Base-by-base conservation (phyloP, 2,888 invertebrate genomes). In the Callyntrura guangdongensis region DNA sequence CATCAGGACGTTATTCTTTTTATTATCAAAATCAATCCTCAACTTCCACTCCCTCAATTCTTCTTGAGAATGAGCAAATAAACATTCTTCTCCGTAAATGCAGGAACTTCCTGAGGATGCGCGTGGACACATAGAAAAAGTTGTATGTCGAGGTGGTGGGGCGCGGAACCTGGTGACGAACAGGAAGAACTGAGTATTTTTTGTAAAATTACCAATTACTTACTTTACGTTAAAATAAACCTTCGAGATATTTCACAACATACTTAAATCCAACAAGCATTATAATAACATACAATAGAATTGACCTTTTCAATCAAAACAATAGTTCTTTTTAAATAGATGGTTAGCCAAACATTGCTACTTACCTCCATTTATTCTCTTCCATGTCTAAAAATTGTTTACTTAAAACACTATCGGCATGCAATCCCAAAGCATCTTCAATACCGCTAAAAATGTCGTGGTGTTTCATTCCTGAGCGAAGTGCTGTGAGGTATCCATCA, bases 1-100 rank as follows among this genome's bases (percentile, higher is more conserved):
- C 17, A 9, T 45, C 8, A 25, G 47, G 8, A n/a, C 20, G 4
- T 14, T 79, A 4, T 61, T 81, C 47, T 89, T 91, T 20, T 72
- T 90, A 36, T 36, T 36, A n/a, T 90, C 88, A 9, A 45, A 45
- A 8, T 86, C 77, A 0, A 45, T 49, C 69, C 93, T 56, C 20
- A 97, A 96, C 94, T 96, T 96, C 97, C 97, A 97, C 95, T 97
- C 97, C 27, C 96, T 95, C 9, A 97, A 95, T 94, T 97, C 97
- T 77, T 96, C 97, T 25, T 95, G 94, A 0, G 97, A 97, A 94
- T 97, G 97, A 1, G 97, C 97, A 94, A 97, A 96, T 17, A 97
- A 96, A 94, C 97, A 97, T 94, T 97, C 96, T 67, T 96, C 96
- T 14, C 97, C 97, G 94, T 96, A 96, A 84, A 96, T 96, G 94